Conservation (phyloP, 2,113 vertebrate genomes). For the Tetraodon nigroviridis region DNA sequence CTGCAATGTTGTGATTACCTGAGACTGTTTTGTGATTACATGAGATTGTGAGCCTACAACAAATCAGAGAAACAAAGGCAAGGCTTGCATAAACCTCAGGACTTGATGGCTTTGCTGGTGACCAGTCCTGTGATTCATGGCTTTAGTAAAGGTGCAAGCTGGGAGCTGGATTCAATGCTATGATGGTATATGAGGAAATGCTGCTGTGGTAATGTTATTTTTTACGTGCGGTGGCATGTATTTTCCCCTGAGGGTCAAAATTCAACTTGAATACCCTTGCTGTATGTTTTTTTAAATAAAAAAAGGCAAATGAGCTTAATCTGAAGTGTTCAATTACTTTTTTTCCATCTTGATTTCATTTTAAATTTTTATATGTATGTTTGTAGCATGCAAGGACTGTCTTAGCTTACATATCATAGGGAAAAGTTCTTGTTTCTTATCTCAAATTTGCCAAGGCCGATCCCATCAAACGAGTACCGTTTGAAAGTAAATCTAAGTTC, state of each 20-base stretch:
- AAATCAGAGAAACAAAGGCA: no score
- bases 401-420: not conserved
- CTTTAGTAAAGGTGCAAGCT: conserved; percentile 11
- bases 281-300: not conserved
- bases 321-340: not conserved
- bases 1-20: not conserved
- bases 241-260: conserved; percentile 25
- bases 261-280: conserved; percentile 8
- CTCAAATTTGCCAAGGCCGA: conserved; percentile 21
- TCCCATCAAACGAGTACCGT: conserved; percentile 49
- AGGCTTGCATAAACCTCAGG: no score
- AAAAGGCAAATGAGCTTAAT: not conserved
- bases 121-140: conserved; percentile 40
- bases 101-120: conserved; percentile 4
- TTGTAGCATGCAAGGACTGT: not conserved
- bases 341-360: not conserved
- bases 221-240: conserved; percentile 28
- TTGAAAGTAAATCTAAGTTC: conserved; percentile 35
- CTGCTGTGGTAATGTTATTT: conserved; percentile 9
- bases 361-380: not conserved
- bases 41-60: no score
- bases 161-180: conserved; percentile 18
- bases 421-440: conserved; percentile 11
- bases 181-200: conserved; percentile 17
- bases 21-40: no score